phyloP scores from a whole-genome alignment of 2,113 vertebrate genomes.

The Myiopsitta monachus region DNA sequence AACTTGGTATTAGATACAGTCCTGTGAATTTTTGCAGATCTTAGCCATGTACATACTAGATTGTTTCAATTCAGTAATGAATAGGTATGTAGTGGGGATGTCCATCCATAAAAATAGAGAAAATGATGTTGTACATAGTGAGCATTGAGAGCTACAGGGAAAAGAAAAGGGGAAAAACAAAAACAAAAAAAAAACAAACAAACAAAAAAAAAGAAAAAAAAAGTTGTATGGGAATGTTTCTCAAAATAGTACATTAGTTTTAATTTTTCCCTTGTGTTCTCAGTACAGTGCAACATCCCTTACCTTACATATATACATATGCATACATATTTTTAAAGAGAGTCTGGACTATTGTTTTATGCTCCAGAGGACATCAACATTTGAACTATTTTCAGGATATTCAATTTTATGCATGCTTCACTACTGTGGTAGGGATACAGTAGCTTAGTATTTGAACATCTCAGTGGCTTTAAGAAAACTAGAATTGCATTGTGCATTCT shows the following conservation, averaged over 20 bases:
- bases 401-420: neutral
- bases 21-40: neutral
- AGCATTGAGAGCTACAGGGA: neutral
- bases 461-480: neutral
- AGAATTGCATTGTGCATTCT: neutral
- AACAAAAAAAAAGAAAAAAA: too few relatives aligned
- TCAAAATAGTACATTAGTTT: neutral
- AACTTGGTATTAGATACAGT: neutral
- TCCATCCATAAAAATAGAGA: neutral
- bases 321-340: neutral
- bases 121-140: neutral
- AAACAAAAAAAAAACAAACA: too few relatives aligned
- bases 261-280: neutral
- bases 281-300: neutral
- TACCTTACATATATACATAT: neutral
- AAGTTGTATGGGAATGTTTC: neutral
- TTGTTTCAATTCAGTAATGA: neutral
- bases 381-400: neutral
- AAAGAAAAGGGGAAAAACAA: too few relatives aligned
- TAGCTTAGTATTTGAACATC: neutral
- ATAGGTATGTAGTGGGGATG: neutral
- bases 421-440: neutral
- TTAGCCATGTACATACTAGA: neutral
- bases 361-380: neutral
- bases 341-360: neutral